Base-by-base conservation (phyloP, 2,888 invertebrate species). In the Cosmorhoe ocellata region DNA sequence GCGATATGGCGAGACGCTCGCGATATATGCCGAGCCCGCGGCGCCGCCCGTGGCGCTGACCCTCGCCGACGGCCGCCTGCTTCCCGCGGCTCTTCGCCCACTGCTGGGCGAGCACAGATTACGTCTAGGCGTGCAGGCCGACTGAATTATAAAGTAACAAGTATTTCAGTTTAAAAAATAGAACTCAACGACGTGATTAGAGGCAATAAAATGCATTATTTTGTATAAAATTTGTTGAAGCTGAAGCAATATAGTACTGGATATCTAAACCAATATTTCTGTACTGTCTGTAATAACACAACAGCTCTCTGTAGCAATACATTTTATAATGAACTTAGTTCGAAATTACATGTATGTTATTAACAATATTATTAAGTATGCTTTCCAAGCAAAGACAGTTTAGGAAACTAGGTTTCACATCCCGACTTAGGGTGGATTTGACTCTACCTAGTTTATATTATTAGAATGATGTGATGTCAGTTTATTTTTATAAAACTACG, bases 31-130 rank as follows among this genome's bases (percentile, higher is more conserved):
- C 78, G 32, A 72, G 76, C 64, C 87, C 84, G 63, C 79, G 79
- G 49, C 85, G 82, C 6, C 81, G 81, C 14, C 87, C 87, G 61
- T 87, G 89, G 88, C 89, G 88, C 79, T 88, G 85, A 87, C 79
- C 41, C 40, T 53, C 67, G 56, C 64, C 67, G 44, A 31, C 67
- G 26, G 56, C 64, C 51, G 51, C 64, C 52, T 72, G 73, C 63
- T 51, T 76, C 55, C 74, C 74, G 47, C 67, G 70, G 48, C 67
- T 75, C 67, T 68, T 74, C 43, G 63, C 72, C 52, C 73, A 73
- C 64, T 76, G 76, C 65, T 76, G 75, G 75, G 63, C 67, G 8
- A 49, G 46, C 32, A 61, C 56, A 11, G 59, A 61, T 40, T 45
- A 66, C 43, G 49, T 59, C 8, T 59, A 24, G 52, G 41, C 28